phyloP scores from a whole-genome alignment of 2,113 vertebrate genomes.

The Polypterus senegalus region DNA sequence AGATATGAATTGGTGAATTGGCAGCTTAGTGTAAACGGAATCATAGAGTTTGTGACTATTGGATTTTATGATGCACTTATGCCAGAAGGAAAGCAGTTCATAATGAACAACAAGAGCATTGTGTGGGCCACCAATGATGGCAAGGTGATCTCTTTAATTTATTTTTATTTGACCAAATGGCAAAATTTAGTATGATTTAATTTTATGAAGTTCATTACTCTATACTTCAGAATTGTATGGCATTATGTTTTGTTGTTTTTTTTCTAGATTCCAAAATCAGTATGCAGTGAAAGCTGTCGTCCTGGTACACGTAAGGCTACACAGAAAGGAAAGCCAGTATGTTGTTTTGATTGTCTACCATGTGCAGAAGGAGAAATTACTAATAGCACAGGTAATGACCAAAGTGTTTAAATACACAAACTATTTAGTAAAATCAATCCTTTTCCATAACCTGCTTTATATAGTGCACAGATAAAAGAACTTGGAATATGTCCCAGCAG shows the following conservation, averaged over 20 bases:
- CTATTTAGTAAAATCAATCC: no score
- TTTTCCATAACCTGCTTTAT: no score
- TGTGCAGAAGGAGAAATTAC: slow-evolving; percentile 4
- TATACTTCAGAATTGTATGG: no score
- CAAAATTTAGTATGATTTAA: no score
- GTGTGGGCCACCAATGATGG: background rate
- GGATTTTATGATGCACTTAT: slow-evolving; percentile 4
- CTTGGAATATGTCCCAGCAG: no score
- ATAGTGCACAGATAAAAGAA: no score
- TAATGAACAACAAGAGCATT: background rate
- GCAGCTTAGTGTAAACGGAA: background rate
- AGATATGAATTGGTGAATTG: slow-evolving; percentile 11
- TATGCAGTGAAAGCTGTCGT: slow-evolving; percentile 2
- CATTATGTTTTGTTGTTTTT: background rate
- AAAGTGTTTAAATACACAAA: no score
- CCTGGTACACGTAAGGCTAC: background rate
- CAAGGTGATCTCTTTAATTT: no score
- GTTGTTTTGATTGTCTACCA: slow-evolving; percentile 1
- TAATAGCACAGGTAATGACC: background rate
- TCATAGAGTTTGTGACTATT: background rate
- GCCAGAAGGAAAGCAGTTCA: background rate
- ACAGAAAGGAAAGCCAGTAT: slow-evolving; percentile 5
- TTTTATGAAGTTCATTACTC: no score
- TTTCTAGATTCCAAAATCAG: background rate
- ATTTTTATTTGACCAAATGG: no score